phyloP scores from a whole-genome alignment of 2,113 vertebrate species.

The Myrmecobius fasciatus region DNA sequence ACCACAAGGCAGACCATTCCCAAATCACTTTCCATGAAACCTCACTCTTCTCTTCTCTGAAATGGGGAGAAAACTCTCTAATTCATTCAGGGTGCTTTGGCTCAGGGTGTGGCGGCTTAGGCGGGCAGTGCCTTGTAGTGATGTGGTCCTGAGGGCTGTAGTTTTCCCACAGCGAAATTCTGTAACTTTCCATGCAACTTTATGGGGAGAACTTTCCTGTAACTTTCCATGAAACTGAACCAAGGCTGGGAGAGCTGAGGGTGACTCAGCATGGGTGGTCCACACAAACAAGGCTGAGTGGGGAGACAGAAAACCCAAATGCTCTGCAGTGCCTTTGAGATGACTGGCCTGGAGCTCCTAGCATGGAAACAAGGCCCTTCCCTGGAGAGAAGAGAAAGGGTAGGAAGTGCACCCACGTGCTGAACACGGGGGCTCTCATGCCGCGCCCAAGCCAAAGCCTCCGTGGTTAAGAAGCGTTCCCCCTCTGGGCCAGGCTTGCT shows the following conservation, averaged over 20 bases:
- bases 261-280: background rate
- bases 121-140: background rate
- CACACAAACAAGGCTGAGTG: background rate
- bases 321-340: background rate
- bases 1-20: background rate
- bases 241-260: background rate
- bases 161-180: background rate
- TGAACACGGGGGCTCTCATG: background rate
- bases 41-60: background rate
- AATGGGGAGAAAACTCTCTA: background rate
- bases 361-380: background rate
- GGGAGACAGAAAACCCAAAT: background rate
- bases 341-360: background rate
- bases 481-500: slow-evolving; percentile 21
- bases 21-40: background rate
- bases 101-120: background rate
- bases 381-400: background rate
- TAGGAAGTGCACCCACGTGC: background rate
- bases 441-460: slow-evolving; percentile 10
- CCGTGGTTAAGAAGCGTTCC: slow-evolving; percentile 17
- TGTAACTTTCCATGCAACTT: slow-evolving; percentile 41
- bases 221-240: slow-evolving; percentile 24
- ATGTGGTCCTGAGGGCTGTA: background rate
- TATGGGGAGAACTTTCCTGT: background rate
- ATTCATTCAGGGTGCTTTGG: background rate